Evolutionary conservation across 2,797 vertebrate species (phyloP), one percentile per base, ranked within the genome.

Genomic region (Hapalemur alaotrensis): DNA sequence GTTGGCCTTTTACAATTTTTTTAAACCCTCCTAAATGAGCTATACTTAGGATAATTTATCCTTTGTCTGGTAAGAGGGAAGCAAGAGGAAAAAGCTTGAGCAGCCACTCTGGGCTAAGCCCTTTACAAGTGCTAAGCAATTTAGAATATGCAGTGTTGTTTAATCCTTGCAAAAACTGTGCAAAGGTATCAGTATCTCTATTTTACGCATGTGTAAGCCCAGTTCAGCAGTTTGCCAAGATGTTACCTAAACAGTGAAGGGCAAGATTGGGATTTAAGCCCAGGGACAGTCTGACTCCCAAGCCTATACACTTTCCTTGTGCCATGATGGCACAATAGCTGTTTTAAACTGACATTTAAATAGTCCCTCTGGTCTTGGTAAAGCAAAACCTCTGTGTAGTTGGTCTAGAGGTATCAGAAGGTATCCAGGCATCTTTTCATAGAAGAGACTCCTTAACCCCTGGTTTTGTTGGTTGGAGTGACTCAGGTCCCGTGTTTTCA

Each of bases 81-180:
- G 52, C 46, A 80, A 84, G 81, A 35, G 32, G 28, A 28, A 85
- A 57, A 70, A 32, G 3, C 32, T 1, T 1, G 30, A 88, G 76
- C 35, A 59, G 63, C 12, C 15, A 2, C 52, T 38, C 11, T 8
- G 48, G 69, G 32, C 20, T 54, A 22, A 23, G 38, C 13, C 22
- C 85, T 57, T 84, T 10, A 3, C 1, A 4, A 38, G 41, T 7
- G n/a, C 57, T 4, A 14, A 48, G 35, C 46, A 38, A 22, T 50
- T 82, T 54, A 54, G 48, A 92, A 12, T 0, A 4, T 46, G 13
- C 46, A 41, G 41, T 61, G 81, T 76, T 93, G 76, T 80, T 89
- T 91, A 88, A 92, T 80, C 73, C 75, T 91, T 73, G n/a, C 65
- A 76, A 35, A 69, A 78, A 91, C 59, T 76, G 73, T 48, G 54